These are phyloP conservation scores for Amphiprion percula DNA, from an alignment of 2,113 vertebrate genomes.

Conservation along the genomic window DNA sequence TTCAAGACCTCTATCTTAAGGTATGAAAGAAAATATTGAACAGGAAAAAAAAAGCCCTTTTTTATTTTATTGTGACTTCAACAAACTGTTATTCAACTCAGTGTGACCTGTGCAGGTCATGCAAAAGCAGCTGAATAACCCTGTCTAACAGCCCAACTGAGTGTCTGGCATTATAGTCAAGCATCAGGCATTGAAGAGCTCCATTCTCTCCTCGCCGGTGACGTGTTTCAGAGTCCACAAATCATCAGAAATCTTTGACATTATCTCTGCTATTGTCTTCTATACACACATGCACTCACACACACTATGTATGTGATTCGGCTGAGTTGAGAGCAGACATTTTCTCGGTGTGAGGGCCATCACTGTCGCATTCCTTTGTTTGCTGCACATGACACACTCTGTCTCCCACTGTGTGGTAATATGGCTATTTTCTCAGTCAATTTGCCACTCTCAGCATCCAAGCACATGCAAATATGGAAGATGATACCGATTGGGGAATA, in stretches of 20 bases:
- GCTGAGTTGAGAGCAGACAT: conserved; percentile 76
- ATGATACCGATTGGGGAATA: conserved; percentile 72
- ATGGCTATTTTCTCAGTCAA: conserved; percentile 87
- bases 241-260: conserved; percentile 67
- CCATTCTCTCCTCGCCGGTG: conserved; percentile 57
- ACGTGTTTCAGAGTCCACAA: conserved; percentile 49
- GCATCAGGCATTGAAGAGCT: conserved; percentile 34
- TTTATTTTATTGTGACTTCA: conserved; percentile 5
- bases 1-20: too few relatives aligned
- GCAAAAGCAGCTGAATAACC: conserved; percentile 33
- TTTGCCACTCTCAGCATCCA: conserved; percentile 85
- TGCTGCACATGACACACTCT: conserved; percentile 78
- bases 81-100: conserved; percentile 10
- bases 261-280: conserved; percentile 67
- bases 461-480: conserved; percentile 83
- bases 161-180: conserved; percentile 49
- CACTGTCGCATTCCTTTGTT: conserved; percentile 75
- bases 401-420: conserved; percentile 85
- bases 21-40: not conserved
- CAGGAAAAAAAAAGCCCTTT: not conserved
- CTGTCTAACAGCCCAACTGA: conserved; percentile 34
- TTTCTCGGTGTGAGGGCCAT: conserved; percentile 74
- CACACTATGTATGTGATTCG: conserved; percentile 62
- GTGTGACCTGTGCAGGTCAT: conserved; percentile 12
- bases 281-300: conserved; percentile 35